phyloP scores from a whole-genome alignment of 2,113 vertebrate genomes.

The Corydoras maculifer region DNA sequence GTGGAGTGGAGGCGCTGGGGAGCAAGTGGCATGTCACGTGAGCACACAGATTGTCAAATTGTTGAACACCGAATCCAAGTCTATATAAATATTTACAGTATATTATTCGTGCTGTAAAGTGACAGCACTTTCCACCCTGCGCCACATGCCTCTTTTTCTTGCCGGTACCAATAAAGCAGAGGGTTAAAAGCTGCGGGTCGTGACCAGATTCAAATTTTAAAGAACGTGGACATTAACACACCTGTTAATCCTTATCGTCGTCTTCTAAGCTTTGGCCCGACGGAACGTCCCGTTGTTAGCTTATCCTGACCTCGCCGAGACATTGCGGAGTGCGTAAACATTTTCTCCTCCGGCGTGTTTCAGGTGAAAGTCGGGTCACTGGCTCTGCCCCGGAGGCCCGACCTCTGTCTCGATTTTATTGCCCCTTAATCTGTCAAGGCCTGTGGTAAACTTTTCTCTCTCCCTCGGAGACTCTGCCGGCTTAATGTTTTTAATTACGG shows the following conservation, averaged over 20 bases:
- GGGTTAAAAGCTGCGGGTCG: too few relatives aligned
- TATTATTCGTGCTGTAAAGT: too few relatives aligned
- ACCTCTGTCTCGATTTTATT: slow-evolving; percentile 32
- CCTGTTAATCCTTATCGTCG: background rate
- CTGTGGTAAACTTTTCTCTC: slow-evolving; percentile 25
- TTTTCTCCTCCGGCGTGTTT: slow-evolving; percentile 14
- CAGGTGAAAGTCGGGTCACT: slow-evolving; percentile 17
- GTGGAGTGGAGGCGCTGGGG: too few relatives aligned
- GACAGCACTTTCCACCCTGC: too few relatives aligned
- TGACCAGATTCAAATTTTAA: too few relatives aligned
- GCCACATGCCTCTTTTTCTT: too few relatives aligned
- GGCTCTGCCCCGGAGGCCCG: slow-evolving; percentile 8
- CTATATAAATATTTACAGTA: too few relatives aligned
- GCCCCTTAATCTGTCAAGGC: slow-evolving; percentile 34
- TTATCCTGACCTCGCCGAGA: slow-evolving; percentile 1
- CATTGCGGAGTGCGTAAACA: background rate
- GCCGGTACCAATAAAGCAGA: too few relatives aligned
- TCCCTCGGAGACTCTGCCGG: slow-evolving; percentile 8
- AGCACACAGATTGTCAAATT: too few relatives aligned
- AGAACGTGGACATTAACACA: background rate
- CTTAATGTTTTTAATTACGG: slow-evolving; percentile 38
- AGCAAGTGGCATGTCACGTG: too few relatives aligned
- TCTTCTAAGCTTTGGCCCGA: slow-evolving; percentile 7
- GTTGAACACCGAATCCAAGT: too few relatives aligned
- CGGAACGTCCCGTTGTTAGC: slow-evolving; percentile 5